Conservation (phyloP, 2,797 vertebrate species). For the Antrozous pallidus region DNA sequence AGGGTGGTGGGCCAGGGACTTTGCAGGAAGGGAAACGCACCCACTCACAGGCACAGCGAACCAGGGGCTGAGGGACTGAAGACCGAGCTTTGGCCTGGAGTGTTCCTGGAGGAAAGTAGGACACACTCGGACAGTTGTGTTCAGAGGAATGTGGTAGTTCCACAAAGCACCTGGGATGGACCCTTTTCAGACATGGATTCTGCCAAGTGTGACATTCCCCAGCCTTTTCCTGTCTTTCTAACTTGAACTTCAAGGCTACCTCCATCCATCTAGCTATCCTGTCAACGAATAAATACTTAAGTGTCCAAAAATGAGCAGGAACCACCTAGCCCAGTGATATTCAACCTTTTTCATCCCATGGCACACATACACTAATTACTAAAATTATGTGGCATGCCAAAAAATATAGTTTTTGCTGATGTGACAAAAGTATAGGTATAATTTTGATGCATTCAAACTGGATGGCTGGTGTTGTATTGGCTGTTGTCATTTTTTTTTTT, state of each 20-base stretch:
- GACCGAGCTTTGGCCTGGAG: background rate
- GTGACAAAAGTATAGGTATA: background rate
- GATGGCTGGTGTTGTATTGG: background rate
- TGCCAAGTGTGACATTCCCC: background rate
- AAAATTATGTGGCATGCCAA: background rate
- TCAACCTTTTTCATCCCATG: background rate
- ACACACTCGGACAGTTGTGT: background rate
- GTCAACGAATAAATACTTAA: background rate
- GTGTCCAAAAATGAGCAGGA: background rate
- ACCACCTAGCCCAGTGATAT: background rate
- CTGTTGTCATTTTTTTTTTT: background rate
- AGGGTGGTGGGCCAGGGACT: background rate
- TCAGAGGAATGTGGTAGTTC: background rate
- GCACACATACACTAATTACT: background rate
- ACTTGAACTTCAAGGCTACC: background rate
- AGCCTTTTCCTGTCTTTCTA: background rate
- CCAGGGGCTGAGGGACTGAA: fast-evolving
- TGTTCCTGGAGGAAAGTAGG: background rate
- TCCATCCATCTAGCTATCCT: background rate
- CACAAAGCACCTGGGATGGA: background rate
- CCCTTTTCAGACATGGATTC: background rate
- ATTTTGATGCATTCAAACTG: background rate
- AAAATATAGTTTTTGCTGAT: background rate
- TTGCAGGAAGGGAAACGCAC: background rate
- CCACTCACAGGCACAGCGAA: background rate